Base-by-base conservation (phyloP, 2,113 vertebrate genomes). In the Nipponia nippon region DNA sequence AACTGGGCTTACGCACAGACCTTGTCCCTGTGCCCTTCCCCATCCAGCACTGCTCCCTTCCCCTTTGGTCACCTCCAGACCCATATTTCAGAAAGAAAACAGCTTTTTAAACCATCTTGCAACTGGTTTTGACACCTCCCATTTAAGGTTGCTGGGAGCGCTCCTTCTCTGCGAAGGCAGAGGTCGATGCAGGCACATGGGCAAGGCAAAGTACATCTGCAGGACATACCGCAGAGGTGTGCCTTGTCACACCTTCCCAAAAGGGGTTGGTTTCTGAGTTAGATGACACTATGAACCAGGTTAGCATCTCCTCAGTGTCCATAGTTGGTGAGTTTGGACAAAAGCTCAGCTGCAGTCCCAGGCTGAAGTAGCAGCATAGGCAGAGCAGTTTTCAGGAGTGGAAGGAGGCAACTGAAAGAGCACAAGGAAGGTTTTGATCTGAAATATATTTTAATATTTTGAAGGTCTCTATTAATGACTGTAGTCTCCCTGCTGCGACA, bases 401-500 rank as follows among this genome's bases (percentile, higher is more conserved):
- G 89, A 87, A 91, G 32, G 21, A 83, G 13, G 15, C 6, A 67
- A 70, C 52, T 47, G 73, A 62, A 84, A 65, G 12, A 87, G 23
- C 2, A 2, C 19, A 62, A 69, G 29, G 59, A 61, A 44, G 58
- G 66, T 72, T 89, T 91, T 47, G 62, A 87, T 87, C 83, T 82
- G 80, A 62, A 77, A 87, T 71, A 42, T 20, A 81, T 73, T 65
- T 67, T 69, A 92, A 81, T 90, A 93, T 96, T 95, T 65, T 25
- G 83, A 96, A 98, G 90, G 65, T 95, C 96, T 97, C 80, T 95
- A 76, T 95, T 98, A 96, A 96, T 56, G 17, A 73, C 79, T 87
- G 29, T 25, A 15, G 93, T 96, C 93, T 98, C 96, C 97, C 97
- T 97, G 97, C 98, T 96, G 97, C 0, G 82, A 89, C 97, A 97